Evolutionary conservation across 1,140 invertebrate species (phyloP).

Genomic region (Bradynema listronoti): DNA sequence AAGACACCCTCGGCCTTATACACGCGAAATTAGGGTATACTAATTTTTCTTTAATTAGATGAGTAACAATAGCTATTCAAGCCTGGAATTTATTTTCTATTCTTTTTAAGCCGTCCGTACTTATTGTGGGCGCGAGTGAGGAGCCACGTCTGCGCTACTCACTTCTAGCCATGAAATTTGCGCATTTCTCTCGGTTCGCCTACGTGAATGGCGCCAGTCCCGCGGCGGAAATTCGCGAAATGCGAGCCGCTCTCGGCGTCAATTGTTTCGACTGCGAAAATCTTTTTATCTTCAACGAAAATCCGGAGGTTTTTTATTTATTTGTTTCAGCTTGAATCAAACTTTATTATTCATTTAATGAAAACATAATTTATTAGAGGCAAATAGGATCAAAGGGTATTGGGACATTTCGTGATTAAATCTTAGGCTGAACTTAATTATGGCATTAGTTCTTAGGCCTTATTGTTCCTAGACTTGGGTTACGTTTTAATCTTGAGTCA

Average conservation of each 20-base stretch:
- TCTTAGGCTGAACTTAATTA: too few species aligned
- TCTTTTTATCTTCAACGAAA: conserved; percentile 50
- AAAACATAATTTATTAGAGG: conserved; percentile 5
- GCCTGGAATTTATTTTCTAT: too few species aligned
- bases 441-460: too few species aligned
- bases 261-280: conserved; percentile 47
- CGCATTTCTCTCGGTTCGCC: conserved; percentile 49
- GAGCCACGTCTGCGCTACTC: conserved; percentile 48
- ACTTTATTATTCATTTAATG: conserved; percentile 3
- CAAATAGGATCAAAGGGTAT: too few species aligned
- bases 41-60: too few species aligned
- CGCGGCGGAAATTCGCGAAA: conserved; percentile 28
- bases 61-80: too few species aligned
- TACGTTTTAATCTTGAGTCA: too few species aligned
- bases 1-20: too few species aligned
- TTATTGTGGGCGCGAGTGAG: conserved; percentile 40
- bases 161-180: conserved; percentile 47
- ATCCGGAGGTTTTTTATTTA: conserved; percentile 34
- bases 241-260: conserved; percentile 39
- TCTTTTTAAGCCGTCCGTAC: conserved; percentile 39
- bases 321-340: conserved; percentile 5
- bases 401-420: too few species aligned
- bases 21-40: too few species aligned
- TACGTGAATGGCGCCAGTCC: conserved; percentile 39
- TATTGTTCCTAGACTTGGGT: too few species aligned